These are phyloP conservation scores for Cheilosia pagana DNA, from an alignment of 2,888 invertebrate genomes.

Conservation along the genomic window DNA sequence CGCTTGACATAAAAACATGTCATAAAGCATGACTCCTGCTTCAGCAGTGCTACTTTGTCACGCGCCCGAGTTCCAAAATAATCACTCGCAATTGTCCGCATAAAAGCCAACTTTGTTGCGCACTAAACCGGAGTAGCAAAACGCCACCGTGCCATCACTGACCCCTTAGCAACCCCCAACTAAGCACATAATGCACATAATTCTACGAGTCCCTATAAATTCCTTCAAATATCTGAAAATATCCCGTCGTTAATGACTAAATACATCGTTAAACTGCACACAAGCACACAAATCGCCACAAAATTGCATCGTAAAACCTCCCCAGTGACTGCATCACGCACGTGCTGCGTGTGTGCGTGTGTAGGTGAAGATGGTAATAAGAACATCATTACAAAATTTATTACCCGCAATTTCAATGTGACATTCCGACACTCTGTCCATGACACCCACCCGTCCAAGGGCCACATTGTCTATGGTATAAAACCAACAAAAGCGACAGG, in stretches of 20 bases:
- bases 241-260: slow-evolving; percentile 66
- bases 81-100: neutral
- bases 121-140: slow-evolving; percentile 39
- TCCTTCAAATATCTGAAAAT: slow-evolving; percentile 41
- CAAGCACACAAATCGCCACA: slow-evolving; percentile 36
- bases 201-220: slow-evolving; percentile 46
- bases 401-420: slow-evolving; percentile 57
- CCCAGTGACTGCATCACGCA: slow-evolving; percentile 57
- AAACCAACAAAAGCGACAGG: slow-evolving; percentile 3
- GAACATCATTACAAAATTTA: slow-evolving; percentile 64
- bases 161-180: neutral
- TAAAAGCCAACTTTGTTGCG: slow-evolving; percentile 46
- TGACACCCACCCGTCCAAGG: slow-evolving; percentile 22
- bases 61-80: no score
- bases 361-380: slow-evolving; percentile 34
- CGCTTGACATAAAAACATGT: no score
- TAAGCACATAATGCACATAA: slow-evolving; percentile 28
- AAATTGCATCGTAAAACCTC: slow-evolving; percentile 70
- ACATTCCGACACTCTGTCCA: slow-evolving; percentile 34
- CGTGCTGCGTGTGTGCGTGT: slow-evolving; percentile 2
- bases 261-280: slow-evolving; percentile 65
- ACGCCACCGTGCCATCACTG: slow-evolving; percentile 23
- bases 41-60: no score
- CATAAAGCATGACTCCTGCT: no score
- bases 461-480: slow-evolving; percentile 43